Percentiles rank a stretch among this genome's conserved stretches.
These are phyloP conservation scores for Nephila pilipes DNA, from an alignment of 1,140 invertebrate species.

Conservation along the genomic window DNA sequence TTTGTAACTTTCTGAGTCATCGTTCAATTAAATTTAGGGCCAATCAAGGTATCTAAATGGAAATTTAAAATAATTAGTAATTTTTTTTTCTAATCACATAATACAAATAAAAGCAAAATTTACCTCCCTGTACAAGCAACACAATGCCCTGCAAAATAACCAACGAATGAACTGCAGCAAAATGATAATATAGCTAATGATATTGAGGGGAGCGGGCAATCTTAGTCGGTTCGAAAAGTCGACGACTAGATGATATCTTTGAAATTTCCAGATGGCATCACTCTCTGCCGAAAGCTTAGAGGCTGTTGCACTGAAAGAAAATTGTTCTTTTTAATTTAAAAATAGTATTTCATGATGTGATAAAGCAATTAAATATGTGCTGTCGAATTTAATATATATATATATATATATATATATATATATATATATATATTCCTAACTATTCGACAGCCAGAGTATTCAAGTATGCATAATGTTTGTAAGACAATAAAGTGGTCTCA, in stretches of 20 bases:
- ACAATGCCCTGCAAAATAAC: background rate
- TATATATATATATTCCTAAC: too few species aligned
- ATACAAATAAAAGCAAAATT: background rate
- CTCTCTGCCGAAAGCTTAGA: conserved; percentile 80
- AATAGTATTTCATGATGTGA: background rate
- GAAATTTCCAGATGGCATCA: conserved; percentile 82
- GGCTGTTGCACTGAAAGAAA: conserved; percentile 80
- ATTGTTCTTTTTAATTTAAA: too few species aligned
- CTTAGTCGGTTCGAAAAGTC: conserved; percentile 82
- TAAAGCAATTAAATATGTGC: background rate
- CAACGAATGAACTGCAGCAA: conserved; percentile 58
- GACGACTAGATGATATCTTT: conserved; percentile 82
- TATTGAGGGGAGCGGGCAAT: conserved; percentile 80
- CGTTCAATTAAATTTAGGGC: too few species aligned
- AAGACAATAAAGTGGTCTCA: too few species aligned
- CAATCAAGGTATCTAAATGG: too few species aligned
- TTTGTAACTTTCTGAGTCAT: too few species aligned
- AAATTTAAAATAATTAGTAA: too few species aligned
- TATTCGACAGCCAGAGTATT: too few species aligned
- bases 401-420: too few species aligned
- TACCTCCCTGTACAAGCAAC: conserved; percentile 11
- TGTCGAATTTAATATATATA: too few species aligned
- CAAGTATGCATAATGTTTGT: too few species aligned
- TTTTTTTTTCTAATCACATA: too few species aligned
- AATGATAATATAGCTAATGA: conserved; percentile 80